Base-by-base conservation (phyloP, 2,888 invertebrate species). In the Myopa testacea region DNA sequence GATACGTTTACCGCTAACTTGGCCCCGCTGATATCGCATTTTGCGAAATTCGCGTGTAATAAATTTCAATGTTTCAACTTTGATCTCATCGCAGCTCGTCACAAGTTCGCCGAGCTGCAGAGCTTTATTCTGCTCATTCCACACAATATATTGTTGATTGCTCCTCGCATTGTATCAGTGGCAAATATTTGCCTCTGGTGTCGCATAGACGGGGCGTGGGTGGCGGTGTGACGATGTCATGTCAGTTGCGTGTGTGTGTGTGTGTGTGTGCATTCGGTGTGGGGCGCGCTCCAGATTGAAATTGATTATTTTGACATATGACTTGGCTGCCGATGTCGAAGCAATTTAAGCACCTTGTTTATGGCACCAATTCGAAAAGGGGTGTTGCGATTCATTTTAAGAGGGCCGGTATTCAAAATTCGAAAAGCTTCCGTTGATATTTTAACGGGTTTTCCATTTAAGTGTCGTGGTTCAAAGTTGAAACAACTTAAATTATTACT, bases 291-390 rank as follows among this genome's bases (percentile, higher is more conserved):
- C n/a, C 72, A 72, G 72, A 72, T 72, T 72, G 58, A 72, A 72
- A 72, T 72, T 72, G 72, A 72, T 72, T 72, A 72, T 72, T 72
- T 38, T 72, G 72, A 72, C 72, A 72, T 72, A 60, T 60, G 71
- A 58, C 58, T 55, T 37, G 50, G 50, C 26, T 69, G 50, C 50
- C 26, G 52, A 38, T 67, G 67, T 67, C 67, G 34, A 67, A 26
- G 70, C 52, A 50, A 34, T 70, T 70, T 70, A 70, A 19, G 40
- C 14, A 40, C 52, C 26, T 70, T 55, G 10, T 55, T 55, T 55
- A 55, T 55, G 14, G 55, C 55, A 14, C 55, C 55, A n/a, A 5
- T 55, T 16, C 14, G n/a, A 4, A 55, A 12, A 14, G 55, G 16
- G 55, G 55, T 14, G 55, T n/a, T n/a, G 6, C 55, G 55, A 55